These are phyloP conservation scores for Eleutherodactylus coqui DNA, from an alignment of 2,797 vertebrate genomes.

Conservation along the genomic window DNA sequence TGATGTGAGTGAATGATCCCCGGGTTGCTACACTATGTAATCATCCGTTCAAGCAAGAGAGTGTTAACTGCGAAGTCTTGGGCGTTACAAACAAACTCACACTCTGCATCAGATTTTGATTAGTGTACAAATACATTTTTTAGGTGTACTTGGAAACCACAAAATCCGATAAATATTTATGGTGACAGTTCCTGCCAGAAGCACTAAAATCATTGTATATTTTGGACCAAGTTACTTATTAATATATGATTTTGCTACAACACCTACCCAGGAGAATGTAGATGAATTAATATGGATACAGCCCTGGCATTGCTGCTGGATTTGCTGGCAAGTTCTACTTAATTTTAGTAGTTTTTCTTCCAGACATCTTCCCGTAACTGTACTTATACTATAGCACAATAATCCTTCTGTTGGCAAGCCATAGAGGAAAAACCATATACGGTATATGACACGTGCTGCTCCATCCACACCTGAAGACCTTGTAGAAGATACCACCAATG, in stretches of 20 bases:
- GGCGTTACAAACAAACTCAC: background rate
- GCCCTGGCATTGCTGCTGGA: background rate
- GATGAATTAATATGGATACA: constrained; percentile 47
- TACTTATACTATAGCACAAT: background rate
- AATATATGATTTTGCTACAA: constrained; percentile 33
- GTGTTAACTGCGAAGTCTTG: constrained; percentile 8
- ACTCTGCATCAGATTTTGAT: constrained; percentile 18
- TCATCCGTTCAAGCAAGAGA: background rate
- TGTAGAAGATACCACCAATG: background rate
- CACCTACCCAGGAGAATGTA: constrained; percentile 49
- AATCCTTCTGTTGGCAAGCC: constrained; percentile 10
- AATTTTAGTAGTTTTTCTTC: background rate
- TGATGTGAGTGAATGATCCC: too few species aligned
- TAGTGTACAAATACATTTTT: background rate
- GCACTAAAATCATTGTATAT: constrained; percentile 37
- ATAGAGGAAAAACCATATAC: constrained; percentile 4
- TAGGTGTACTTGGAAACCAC: constrained; percentile 7
- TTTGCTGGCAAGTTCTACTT: background rate
- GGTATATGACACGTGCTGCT: background rate
- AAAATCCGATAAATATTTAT: constrained; percentile 43
- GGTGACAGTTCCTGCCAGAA: constrained; percentile 26
- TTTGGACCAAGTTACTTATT: constrained; percentile 29
- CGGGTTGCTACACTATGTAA: too few species aligned
- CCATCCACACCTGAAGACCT: background rate
- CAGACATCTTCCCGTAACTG: constrained; percentile 37